Percentiles rank a stretch among this genome's conserved stretches.
Conservation (phyloP, 2,888 invertebrate genomes). For the Chymomyza fuscimana region DNA sequence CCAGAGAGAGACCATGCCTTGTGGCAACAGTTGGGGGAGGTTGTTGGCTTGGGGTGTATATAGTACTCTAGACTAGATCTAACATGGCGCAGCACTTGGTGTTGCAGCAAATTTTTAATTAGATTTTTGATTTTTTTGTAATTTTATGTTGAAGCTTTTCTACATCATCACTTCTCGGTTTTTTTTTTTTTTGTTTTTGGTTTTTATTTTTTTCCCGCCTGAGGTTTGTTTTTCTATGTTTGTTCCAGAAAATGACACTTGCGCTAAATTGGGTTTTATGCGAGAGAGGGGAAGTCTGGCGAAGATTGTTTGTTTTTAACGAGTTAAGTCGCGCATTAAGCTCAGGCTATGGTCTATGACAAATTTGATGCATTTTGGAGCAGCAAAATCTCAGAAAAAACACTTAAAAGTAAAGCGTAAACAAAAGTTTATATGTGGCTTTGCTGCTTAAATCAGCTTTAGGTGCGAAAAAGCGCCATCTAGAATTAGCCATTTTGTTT, state of each 20-base stretch:
- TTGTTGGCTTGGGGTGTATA: neutral
- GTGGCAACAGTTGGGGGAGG: constrained; percentile 8
- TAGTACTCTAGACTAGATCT: neutral
- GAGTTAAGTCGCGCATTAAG: constrained; percentile 51
- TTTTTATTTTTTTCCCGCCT: constrained; percentile 29
- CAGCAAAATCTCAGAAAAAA: neutral
- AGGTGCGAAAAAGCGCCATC: neutral
- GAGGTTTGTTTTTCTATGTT: constrained; percentile 54
- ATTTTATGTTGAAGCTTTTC: constrained; percentile 38
- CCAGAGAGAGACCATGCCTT: constrained; percentile 17
- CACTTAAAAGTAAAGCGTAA: neutral
- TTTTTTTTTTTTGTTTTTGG: constrained; percentile 7
- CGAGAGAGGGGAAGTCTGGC: neutral
- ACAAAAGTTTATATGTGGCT: neutral
- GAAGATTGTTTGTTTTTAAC: constrained; percentile 41
- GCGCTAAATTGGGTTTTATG: constrained; percentile 50
- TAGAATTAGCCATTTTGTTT: neutral
- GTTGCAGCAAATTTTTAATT: constrained; percentile 67
- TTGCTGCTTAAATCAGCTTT: too few species aligned
- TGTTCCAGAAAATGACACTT: constrained; percentile 62
- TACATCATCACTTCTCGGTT: constrained; percentile 6
- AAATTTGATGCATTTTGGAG: constrained; percentile 31
- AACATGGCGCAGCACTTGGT: constrained; percentile 32
- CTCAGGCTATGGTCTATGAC: constrained; percentile 56
- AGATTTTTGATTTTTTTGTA: constrained; percentile 59